Base-by-base conservation (phyloP, 2,888 invertebrate species). In the Pelosia muscerda region DNA sequence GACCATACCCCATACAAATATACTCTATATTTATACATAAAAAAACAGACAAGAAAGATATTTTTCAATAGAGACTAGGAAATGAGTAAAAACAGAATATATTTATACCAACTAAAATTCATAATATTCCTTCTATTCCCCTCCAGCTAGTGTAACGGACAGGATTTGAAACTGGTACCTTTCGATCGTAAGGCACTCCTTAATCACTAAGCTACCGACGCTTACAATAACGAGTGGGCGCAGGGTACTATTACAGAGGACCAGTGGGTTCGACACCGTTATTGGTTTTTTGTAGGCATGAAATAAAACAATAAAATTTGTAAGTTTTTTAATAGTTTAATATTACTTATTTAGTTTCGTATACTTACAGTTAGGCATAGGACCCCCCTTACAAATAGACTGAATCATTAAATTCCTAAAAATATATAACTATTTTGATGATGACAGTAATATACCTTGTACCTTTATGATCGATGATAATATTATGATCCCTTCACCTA, bases 361-460 rank as follows among this genome's bases (percentile, higher is more conserved):
- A 71, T 63, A 59, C 68, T 68, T 73, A 81, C 0, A 71, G 56
- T 71, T 77, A 81, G 72, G 74, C 74, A n/a, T 63, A 80, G 71
- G 80, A 79, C 78, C 78, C 80, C 73, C 54, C 73, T 79, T 73
- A 73, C 74, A 81, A 81, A 80, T 69, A 49, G 34, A 56, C 22
- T 28, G 23, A 23, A 31, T 4, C 23, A 3, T 9, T 23, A 53
- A 19, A 38, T 10, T 49, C 28, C 25, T 34, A 4, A 25, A 49
- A 61, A 49, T 26, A 49, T 49, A 6, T 26, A 13, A n/a, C n/a
- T 25, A 60, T 42, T 23, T 38, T 0, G 3, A 22, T 28, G 15
- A 19, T 59, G 15, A 49, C 4, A 34, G 23, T 22, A 60, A 42
- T 19, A 42, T n/a, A 25, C 49, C 61, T 28, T 53, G 26, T 13